Conservation (phyloP, 2,888 invertebrate genomes). For the Chydorus sphaericus region DNA sequence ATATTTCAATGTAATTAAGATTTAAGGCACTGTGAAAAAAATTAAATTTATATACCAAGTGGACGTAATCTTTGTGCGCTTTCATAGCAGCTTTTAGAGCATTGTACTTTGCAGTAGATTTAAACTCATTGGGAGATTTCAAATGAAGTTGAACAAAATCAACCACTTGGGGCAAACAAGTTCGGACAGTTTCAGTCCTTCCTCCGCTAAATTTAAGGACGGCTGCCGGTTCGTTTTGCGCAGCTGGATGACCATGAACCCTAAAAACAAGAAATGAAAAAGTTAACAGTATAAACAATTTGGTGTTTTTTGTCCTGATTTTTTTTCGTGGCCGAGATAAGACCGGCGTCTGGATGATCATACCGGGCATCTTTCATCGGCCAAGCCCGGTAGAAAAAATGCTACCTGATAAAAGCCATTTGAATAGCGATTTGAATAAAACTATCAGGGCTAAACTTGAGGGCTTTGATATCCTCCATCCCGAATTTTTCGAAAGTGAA, state of each 20-base stretch:
- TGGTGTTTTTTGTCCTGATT: too few relatives aligned
- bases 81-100: slow-evolving; percentile 56
- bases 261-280: slow-evolving; percentile 18
- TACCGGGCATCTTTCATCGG: too few relatives aligned
- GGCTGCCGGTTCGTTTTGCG: slow-evolving; percentile 86
- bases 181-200: slow-evolving; percentile 86
- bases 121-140: background rate
- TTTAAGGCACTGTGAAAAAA: background rate
- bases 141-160: slow-evolving; percentile 39
- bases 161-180: slow-evolving; percentile 68
- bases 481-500: slow-evolving; percentile 69
- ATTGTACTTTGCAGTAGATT: slow-evolving; percentile 35
- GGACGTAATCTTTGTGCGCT: slow-evolving; percentile 66
- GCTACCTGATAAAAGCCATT: slow-evolving; percentile 61
- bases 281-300: too few relatives aligned
- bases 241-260: slow-evolving; percentile 48
- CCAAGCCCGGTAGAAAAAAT: too few relatives aligned
- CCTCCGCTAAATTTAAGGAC: slow-evolving; percentile 69
- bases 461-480: slow-evolving; percentile 69
- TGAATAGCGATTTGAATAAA: slow-evolving; percentile 91
- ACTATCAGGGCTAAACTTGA: slow-evolving; percentile 84
- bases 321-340: too few relatives aligned
- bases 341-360: too few relatives aligned
- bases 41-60: slow-evolving; percentile 28
- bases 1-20: background rate